Base-by-base conservation (phyloP, 1,140 invertebrate species). In the Macrotrachela quadricornifera region DNA sequence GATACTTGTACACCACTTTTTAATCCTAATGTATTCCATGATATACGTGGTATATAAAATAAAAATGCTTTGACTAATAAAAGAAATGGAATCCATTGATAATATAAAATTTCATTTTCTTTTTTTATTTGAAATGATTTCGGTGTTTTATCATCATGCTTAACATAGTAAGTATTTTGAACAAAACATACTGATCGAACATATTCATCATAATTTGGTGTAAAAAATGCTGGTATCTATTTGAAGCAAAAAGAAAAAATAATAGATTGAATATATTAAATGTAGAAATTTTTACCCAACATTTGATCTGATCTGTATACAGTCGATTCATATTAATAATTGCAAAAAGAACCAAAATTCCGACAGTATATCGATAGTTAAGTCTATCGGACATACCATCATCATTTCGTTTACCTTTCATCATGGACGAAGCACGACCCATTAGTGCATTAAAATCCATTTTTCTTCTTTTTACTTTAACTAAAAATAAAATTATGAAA, bases 341-440 rank as follows among this genome's bases (percentile, higher is more conserved):
- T 18, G 84, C 87, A 64, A 81, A 86, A 30, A 79, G 78, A 57
- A 88, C 74, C 56, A 92, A 70, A 39, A 90, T 66, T 11, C 80
- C 81, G n/a, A 83, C 81, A 10, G 85, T 90, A 66, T 90, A 86
- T 18, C 82, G 70, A 68, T 85, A 88, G 72, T 90, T 85, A 62
- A 91, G 73, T 21, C 85, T 76, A 67, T 57, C 44, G 0, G 40
- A 18, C 4, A n/a, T 42, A 49, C 2, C 21, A 30, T 30, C 21
- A 30, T 30, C 21, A 30, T 30, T 30, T 4, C 21, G 21, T 30
- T 30, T 30, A 8, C 21, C 21, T 8, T 2, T 4, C 21, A 30
- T 30, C 21, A 30, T 30, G 8, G 21, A 4, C 21, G 21, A 30
- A 30, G 21, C 21, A 4, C 21, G 21, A 30, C 21, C 21, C 21